These are phyloP conservation scores for Eulemur mongoz DNA, from an alignment of 2,797 vertebrate species.

Conservation along the genomic window DNA sequence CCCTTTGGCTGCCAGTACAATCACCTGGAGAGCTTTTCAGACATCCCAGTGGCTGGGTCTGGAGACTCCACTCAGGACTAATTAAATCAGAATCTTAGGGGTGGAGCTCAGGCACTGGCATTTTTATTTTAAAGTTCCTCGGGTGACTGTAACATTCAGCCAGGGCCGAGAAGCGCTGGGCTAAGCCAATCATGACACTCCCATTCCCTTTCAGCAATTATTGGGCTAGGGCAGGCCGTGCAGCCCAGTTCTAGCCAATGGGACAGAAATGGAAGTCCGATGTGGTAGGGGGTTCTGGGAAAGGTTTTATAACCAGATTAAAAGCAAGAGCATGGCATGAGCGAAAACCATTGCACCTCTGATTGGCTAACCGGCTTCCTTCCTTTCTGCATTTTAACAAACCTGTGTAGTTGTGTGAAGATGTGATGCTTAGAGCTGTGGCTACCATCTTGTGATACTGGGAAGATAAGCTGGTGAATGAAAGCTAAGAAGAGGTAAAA, in stretches of 20 bases:
- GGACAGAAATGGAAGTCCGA: neutral
- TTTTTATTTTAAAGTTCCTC: neutral
- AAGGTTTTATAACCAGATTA: slow-evolving; percentile 1
- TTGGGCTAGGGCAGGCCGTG: neutral
- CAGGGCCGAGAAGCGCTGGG: neutral
- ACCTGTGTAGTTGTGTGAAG: neutral
- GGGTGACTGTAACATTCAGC: neutral
- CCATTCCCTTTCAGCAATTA: neutral
- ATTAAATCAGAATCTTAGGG: neutral
- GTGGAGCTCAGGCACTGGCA: neutral
- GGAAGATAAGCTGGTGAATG: neutral
- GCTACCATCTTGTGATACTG: neutral
- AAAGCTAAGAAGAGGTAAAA: neutral
- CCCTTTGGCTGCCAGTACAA: neutral
- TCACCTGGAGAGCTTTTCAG: neutral
- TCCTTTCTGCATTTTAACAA: slow-evolving; percentile 13
- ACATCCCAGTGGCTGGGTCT: neutral
- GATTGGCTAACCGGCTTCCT: neutral
- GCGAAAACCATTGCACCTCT: neutral
- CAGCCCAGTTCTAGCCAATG: neutral
- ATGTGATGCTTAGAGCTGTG: neutral
- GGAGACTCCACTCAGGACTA: neutral
- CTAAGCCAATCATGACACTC: neutral
- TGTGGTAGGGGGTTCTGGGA: neutral
- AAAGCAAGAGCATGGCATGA: neutral